Base-by-base conservation (phyloP, 2,888 invertebrate species). In the Pollenia amentaria region DNA sequence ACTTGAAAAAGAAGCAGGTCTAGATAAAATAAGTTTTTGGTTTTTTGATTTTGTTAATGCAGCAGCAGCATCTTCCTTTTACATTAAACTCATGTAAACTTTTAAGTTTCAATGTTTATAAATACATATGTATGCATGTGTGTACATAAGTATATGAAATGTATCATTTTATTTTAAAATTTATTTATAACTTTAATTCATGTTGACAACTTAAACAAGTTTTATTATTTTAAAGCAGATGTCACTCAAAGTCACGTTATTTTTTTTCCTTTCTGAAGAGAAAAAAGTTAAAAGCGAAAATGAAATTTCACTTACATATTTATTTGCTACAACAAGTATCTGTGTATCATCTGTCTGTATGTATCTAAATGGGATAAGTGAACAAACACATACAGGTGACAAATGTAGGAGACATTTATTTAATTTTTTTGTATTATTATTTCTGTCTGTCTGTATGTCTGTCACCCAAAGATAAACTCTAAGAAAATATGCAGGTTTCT, bases 161-260 rank as follows among this genome's bases (percentile, higher is more conserved):
- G 6, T 29, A 29, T 29, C 29, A 11, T 42, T 55, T 55, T 21
- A 14, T 53, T 16, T 53, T 18, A 6, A 38, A 67, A 57, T 67
- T 84, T 84, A 84, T 84, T 78, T 78, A 73, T 78, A 77, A 67
- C 60, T 72, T 78, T 73, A 84, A 78, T 84, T 64, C 77, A 77
- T 65, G 83, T 65, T 77, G 77, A 83, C 77, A 83, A 72, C 83
- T 83, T 38, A 83, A 83, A 83, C 83, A 77, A 77, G 83, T 83
- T 83, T 72, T 77, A 64, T 51, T 44, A 80, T 72, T 72, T 53
- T 72, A 64, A 77, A 77, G 70, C 82, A 77, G 70, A 77, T 85
- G 85, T 81, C 85, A 81, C 60, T 85, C 81, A 85, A 85, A 77
- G 77, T 85, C 77, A 81, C 60, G 67, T 85, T 84, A 6, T 29